Evolutionary conservation across 2,797 vertebrate species (phyloP).

Genomic region (Chloroceryle inda): DNA sequence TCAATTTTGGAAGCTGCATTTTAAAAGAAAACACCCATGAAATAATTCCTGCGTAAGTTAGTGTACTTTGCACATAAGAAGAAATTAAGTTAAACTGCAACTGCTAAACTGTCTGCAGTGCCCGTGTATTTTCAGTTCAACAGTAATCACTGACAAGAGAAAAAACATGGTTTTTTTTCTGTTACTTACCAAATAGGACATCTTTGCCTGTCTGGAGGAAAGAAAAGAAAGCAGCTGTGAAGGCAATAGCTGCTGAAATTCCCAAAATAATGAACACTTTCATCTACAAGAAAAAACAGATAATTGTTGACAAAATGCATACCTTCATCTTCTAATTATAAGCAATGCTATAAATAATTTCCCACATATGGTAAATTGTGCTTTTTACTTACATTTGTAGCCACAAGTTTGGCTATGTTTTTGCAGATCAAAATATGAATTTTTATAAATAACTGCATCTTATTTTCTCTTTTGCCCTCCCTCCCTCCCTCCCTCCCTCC

Average conservation of each 20-base stretch:
- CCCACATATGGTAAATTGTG: background rate
- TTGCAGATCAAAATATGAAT: background rate
- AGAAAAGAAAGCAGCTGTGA: slow-evolving; percentile 48
- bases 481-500: no score
- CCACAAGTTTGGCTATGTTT: background rate
- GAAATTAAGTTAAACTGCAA: background rate
- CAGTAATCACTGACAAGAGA: background rate
- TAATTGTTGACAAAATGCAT: background rate
- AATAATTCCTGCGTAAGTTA: background rate
- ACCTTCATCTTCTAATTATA: background rate
- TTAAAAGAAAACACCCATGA: background rate
- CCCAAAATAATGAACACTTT: slow-evolving; percentile 46
- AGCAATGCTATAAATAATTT: background rate
- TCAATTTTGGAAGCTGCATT: background rate
- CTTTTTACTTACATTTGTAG: slow-evolving; percentile 8
- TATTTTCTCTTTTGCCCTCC: background rate
- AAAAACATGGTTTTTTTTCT: background rate
- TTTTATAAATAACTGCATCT: background rate
- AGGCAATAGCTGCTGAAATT: slow-evolving; percentile 27
- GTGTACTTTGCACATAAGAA: background rate
- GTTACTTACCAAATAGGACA: slow-evolving; percentile 70
- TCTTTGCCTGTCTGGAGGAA: slow-evolving; percentile 19
- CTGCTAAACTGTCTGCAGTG: background rate
- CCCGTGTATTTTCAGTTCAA: background rate
- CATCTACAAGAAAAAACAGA: slow-evolving; percentile 63